Base-by-base conservation (phyloP, 2,888 invertebrate genomes). In the Quadroppia sp. region DNA sequence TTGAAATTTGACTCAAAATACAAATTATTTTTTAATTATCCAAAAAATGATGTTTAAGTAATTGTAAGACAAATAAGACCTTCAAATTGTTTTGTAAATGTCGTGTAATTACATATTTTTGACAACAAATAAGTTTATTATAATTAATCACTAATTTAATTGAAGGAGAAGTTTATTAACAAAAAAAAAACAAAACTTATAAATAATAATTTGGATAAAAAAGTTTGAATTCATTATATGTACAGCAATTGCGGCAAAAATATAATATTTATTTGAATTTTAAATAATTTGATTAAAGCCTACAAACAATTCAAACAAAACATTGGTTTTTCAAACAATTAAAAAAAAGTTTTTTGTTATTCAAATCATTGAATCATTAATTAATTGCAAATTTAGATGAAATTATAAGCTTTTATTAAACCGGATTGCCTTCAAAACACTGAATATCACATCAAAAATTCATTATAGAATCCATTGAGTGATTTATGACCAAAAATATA, bases 341-440 rank as follows among this genome's bases (percentile, higher is more conserved):
- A 53, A 13, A 11, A 53, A 20, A 20, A 48, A 53, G 45, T 15
- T 7, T 20, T 53, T 53, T n/a, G n/a, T n/a, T n/a, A n/a, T n/a
- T n/a, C n/a, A 17, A 53, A 3, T 11, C 53, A 53, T 9, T 9
- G 23, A n/a, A 20, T 2, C 4, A 4, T 53, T 20, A 53, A 53
- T 53, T 53, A 53, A 53, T 53, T 53, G 53, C 13, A 53, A 53
- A 53, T 53, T 53, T 53, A 23, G 23, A 53, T n/a, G 13, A 23
- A 53, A 53, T 53, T 48, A 53, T 53, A 20, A 15, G 20, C 15
- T 53, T 53, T 53, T 53, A 13, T 23, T 23, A 23, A 53, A 53
- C 23, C 17, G 1, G 53, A 53, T 53, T 23, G 53, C 53, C 53
- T 53, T 53, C 53, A 20, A 48, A 48, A 53, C 53, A 20, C 53